Conservation (phyloP, 2,113 vertebrate species). For the Corvus cornix region DNA sequence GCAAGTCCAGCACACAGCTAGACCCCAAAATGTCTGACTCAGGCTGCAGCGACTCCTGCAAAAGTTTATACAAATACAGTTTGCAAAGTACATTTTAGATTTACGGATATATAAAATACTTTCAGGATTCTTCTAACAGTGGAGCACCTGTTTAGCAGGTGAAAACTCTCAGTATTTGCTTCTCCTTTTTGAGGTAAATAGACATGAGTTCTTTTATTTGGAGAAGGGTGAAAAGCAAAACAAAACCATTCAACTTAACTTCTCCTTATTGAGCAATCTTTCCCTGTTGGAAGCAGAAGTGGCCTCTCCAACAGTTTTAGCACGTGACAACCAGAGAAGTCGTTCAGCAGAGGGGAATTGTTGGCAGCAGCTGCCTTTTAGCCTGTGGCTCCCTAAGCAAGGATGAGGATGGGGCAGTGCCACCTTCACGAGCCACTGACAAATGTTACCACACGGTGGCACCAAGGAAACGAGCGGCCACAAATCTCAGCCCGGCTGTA, state of each 20-base stretch:
- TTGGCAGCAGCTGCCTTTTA: background rate
- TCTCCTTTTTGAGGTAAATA: background rate
- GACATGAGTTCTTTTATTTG: rapidly evolving
- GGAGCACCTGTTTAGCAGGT: background rate
- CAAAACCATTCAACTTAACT: background rate
- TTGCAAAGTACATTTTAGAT: background rate
- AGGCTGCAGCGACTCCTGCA: background rate
- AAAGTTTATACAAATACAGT: background rate
- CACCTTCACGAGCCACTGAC: background rate
- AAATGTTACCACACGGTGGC: slow-evolving; percentile 13
- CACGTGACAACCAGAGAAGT: background rate
- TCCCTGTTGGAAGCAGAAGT: background rate
- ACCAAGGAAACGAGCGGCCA: background rate
- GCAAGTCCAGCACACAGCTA: background rate
- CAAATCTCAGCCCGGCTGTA: rapidly evolving
- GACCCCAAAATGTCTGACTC: background rate
- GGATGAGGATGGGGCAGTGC: background rate
- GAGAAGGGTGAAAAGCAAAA: background rate
- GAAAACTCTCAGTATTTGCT: background rate
- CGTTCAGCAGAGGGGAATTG: background rate
- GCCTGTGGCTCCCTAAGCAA: rapidly evolving
- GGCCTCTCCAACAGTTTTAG: background rate
- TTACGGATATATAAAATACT: background rate
- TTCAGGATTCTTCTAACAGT: background rate
- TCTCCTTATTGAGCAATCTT: background rate